Base-by-base conservation (phyloP, 2,888 invertebrate genomes). In the Masnerella sp. region DNA sequence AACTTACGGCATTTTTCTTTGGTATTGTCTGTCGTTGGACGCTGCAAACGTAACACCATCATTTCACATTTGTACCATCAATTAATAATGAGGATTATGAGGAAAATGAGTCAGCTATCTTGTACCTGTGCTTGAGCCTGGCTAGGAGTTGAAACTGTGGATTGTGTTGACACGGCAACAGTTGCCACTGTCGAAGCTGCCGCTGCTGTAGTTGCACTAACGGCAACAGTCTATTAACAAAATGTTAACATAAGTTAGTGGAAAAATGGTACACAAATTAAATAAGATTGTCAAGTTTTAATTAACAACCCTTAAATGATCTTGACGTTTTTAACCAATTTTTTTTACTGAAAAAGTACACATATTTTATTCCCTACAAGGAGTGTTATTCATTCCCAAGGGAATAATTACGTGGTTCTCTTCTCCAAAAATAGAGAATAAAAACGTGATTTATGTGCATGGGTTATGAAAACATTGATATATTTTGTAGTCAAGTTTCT, bases 1-100 rank as follows among this genome's bases (percentile, higher is more conserved):
- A 98, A 98, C 90, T 97, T 98, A 85, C 97, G 94, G 90, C 98
- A 98, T 90, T 98, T 98, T 90, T 96, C 96, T 91, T 97, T 97
- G 89, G 96, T 96, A 90, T 96, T 96, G 88, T 95, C 95, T 83
- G 90, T 89, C 70, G 90, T 88, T 82, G 89, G 90, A 85, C 89
- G 89, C 89, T 90, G 83, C 58, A 84, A 83, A 11, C n/a, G 11
- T 40, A 65, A 34, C 2, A 12, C 7, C n/a, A 8, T 30, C 30
- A 30, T 30, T 30, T 30, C 30, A n/a, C 11, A 5, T 2, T 36
- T 36, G 7, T 4, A 25, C 7, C 4, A 25, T 25, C 7, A 25
- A 5, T 25, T 25, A 25, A 4, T 25, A 25, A 4, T 25, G 7
- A 25, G 25, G 7, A 25, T 25, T 25, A 25, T 25, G 5, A 25